Conservation (phyloP, 2,888 invertebrate genomes). For the Cosmorhoe ocellata region DNA sequence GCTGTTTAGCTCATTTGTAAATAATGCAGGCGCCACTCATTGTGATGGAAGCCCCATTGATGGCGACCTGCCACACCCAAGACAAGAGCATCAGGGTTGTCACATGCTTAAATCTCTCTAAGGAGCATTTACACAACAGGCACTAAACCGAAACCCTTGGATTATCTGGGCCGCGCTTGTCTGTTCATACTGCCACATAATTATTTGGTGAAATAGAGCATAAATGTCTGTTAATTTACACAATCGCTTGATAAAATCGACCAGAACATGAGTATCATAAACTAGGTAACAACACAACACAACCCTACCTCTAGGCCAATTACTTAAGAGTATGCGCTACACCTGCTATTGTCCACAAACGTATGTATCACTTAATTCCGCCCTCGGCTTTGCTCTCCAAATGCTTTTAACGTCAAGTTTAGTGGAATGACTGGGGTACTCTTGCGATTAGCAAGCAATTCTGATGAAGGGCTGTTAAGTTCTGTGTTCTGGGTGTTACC, state of each 20-base stretch:
- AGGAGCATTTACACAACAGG: too few relatives aligned
- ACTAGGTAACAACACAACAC: conserved; percentile 23
- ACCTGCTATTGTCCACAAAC: conserved; percentile 68
- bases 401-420: conserved; percentile 35
- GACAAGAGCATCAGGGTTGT: conserved; percentile 52
- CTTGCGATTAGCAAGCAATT: conserved; percentile 53
- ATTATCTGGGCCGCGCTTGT: too few relatives aligned
- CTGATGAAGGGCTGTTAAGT: conserved; percentile 19
- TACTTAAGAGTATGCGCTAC: conserved; percentile 72
- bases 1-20: conserved; percentile 54
- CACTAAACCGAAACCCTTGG: background rate
- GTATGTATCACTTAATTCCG: conserved; percentile 63
- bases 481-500: too few relatives aligned
- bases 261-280: too few relatives aligned
- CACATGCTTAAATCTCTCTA: conserved; percentile 4
- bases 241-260: too few relatives aligned
- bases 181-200: too few relatives aligned
- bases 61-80: conserved; percentile 65
- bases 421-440: conserved; percentile 33
- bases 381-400: conserved; percentile 43
- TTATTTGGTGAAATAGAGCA: too few relatives aligned
- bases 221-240: too few relatives aligned
- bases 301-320: conserved; percentile 72
- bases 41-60: conserved; percentile 60
- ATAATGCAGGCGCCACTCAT: conserved; percentile 80